Percentiles rank a stretch among this genome's conserved stretches.
Evolutionary conservation across 2,113 vertebrate species (phyloP).

Genomic region (Cyanistes caeruleus): DNA sequence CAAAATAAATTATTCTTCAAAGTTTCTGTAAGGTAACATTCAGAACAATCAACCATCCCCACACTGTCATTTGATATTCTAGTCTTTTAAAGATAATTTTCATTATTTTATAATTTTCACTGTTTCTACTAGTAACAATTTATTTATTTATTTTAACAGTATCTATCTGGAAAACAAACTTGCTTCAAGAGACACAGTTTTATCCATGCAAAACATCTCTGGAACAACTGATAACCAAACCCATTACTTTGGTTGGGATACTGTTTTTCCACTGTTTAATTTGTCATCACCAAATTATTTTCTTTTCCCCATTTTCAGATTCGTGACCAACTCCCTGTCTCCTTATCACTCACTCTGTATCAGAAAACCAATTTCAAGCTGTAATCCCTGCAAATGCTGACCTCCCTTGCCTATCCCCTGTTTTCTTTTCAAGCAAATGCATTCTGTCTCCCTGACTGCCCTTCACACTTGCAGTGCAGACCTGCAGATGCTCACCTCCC

Average conservation of each 20-base stretch:
- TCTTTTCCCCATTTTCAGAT: background rate
- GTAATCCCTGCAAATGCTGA: background rate
- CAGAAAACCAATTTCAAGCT: background rate
- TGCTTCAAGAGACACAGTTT: background rate
- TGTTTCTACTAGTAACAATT: background rate
- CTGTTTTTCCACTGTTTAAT: background rate
- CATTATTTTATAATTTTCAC: background rate
- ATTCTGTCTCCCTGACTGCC: background rate
- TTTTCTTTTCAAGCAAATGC: background rate
- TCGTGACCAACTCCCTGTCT: background rate
- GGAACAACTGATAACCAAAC: background rate
- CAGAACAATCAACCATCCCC: background rate
- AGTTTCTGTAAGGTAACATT: background rate
- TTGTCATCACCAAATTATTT: background rate
- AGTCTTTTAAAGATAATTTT: background rate
- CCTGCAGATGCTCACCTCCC: background rate
- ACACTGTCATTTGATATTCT: background rate
- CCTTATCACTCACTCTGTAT: background rate
- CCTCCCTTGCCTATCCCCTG: background rate
- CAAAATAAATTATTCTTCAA: background rate
- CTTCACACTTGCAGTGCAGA: background rate
- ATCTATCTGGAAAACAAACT: background rate
- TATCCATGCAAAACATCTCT: background rate
- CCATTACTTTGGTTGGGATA: background rate
- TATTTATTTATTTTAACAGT: background rate